Evolutionary conservation across 2,113 vertebrate genomes (phyloP), one percentile per base, ranked within the genome.

Genomic region (Triplophysa tibetana): DNA sequence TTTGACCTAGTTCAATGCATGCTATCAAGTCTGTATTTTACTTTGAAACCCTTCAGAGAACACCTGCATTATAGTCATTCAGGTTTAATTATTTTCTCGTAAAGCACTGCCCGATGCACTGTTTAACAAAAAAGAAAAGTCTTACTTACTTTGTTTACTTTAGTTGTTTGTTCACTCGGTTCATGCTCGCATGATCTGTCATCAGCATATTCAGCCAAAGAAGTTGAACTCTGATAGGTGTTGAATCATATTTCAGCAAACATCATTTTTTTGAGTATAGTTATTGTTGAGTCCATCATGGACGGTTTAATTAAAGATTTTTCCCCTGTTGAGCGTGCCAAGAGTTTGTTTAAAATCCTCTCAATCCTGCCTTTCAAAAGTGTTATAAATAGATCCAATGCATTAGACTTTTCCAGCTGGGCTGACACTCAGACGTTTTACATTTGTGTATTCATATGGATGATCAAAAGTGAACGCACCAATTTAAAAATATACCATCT

Each of bases 341-440:
- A 7, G n/a, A 41, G 43, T 45, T 4, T 14, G 58, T 70, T 79
- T 76, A 65, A 66, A 76, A 21, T 23, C 41, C 10, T 63, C 38
- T 9, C n/a, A n/a, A n/a, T n/a, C n/a, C 24, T 43, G 1, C 33
- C 54, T 56, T 63, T 13, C 24, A 75, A 69, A 69, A 83, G 29
- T 12, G 29, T 13, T 75, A 83, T 70, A 76, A 83, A 77, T 75
- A 75, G 69, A 67, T 33, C 43, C 41, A 64, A 52, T 69, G 19
- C 65, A 56, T 12, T 13, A 8, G 79, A 45, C 19, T 60, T 62
- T 74, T 78, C 64, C 10, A 21, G 70, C 29, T 73, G 68, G 62
- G 52, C 63, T 81, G 70, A 12, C 6, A 67, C 38, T 62, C 62
- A 78, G 38, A 70, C 45, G 43, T 29, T 29, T 4, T 29, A 29